Conservation (phyloP, 2,113 vertebrate genomes). For the Cygnus buccinator region DNA sequence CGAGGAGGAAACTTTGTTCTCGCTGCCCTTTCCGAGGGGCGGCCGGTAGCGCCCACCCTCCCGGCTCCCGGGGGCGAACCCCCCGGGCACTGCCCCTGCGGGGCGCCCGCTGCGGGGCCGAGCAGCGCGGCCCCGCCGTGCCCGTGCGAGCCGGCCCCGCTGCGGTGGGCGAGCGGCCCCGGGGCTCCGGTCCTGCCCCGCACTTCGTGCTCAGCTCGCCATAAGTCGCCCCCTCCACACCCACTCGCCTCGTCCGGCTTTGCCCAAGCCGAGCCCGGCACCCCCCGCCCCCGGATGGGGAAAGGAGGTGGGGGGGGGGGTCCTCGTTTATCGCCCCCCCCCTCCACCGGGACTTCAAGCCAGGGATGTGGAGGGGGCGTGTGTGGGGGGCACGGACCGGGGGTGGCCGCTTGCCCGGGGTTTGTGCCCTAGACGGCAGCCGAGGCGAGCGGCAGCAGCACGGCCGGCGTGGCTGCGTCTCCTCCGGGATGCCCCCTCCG, state of each 20-base stretch:
- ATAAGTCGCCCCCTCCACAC: background rate
- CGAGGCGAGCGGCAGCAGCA: background rate
- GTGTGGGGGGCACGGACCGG: too few species aligned
- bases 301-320: too few species aligned
- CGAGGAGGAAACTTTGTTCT: constrained; percentile 71
- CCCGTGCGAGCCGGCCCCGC: constrained; percentile 3
- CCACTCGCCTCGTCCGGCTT: background rate
- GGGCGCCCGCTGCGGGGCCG: background rate
- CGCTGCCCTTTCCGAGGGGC: background rate
- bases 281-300: too few species aligned
- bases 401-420: too few species aligned
- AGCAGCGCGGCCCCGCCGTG: background rate
- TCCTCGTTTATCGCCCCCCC: too few species aligned
- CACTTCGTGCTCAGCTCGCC: constrained; percentile 76
- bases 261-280: background rate
- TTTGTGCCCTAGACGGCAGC: too few species aligned
- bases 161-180: constrained; percentile 7
- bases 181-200: constrained; percentile 43
- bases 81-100: background rate
- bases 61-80: background rate
- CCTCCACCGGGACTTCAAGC: background rate
- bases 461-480: background rate
- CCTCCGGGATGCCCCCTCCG: constrained; percentile 1
- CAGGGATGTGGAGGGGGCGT: background rate
- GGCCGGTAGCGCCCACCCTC: background rate